phyloP scores from a whole-genome alignment of 2,888 invertebrate species.

The Resseliella maxima region DNA sequence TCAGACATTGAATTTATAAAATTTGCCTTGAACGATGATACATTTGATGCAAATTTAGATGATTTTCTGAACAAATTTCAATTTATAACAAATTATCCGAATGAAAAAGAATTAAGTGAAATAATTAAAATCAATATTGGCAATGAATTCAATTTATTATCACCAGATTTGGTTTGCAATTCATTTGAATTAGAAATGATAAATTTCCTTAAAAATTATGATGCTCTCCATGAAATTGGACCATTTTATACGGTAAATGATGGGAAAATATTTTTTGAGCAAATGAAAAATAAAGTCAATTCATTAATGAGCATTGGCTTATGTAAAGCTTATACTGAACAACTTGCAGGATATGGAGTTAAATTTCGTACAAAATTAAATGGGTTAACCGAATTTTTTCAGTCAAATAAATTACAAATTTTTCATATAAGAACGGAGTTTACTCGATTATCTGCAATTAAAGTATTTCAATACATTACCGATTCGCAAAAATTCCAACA shows the following conservation, averaged over 20 bases:
- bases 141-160: background rate
- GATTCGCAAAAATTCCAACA: background rate
- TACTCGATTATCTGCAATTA: background rate
- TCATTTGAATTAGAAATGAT: constrained; percentile 1
- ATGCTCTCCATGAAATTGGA: background rate
- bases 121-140: background rate
- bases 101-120: background rate
- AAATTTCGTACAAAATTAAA: background rate
- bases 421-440: background rate
- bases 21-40: background rate
- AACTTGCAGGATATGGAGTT: background rate
- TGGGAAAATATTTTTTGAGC: background rate
- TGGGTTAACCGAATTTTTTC: background rate
- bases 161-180: background rate
- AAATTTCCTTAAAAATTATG: background rate
- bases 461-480: background rate
- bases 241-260: background rate
- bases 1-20: background rate
- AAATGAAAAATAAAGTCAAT: background rate
- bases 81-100: background rate
- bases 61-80: background rate
- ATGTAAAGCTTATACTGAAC: background rate
- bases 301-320: background rate
- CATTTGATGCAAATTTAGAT: background rate
- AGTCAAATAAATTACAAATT: background rate